Evolutionary conservation across 2,797 vertebrate species (phyloP), one percentile per base, ranked within the genome.

Genomic region (Epinephelus malabaricus): DNA sequence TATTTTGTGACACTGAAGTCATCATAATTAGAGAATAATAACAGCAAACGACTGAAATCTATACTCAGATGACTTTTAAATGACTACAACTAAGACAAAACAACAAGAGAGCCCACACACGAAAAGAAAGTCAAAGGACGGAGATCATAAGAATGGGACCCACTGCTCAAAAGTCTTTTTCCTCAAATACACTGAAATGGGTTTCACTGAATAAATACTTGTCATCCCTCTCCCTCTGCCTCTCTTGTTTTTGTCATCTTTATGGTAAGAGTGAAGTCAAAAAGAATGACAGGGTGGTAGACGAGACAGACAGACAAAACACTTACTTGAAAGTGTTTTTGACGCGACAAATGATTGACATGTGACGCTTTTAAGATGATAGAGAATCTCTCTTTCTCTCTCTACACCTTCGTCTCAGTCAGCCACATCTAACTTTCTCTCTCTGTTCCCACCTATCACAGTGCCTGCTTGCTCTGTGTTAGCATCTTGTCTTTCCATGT

Each of bases 281-380:
- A 73, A 10, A 47, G 73, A 83, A 49, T 79, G 50, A 74, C 62
- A 67, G 50, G 12, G 9, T 14, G 27, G 50, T 47, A 27, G 66
- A 79, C 9, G 3, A 83, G 56, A 78, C 55, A 25, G 74, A 74
- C 62, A 69, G 40, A 70, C n/a, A 64, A 79, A 81, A 74, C 40
- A 76, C 51, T 64, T 17, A 23, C 60, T 68, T 60, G 23, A 81
- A 82, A 86, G 66, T 73, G 45, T 61, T 81, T 78, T 54, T 54
- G 63, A 86, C 38, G 6, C 79, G 82, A 90, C 74, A 85, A 77
- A 68, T 85, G 83, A 92, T 34, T 90, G 91, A 87, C 82, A 90
- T 53, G 76, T 76, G 79, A 84, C 17, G 47, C 53, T 30, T 75
- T 78, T 64, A 73, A 65, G 63, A 69, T 75, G 56, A 81, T 55